Evolutionary conservation across 2,888 invertebrate species (phyloP), one percentile per base, ranked within the genome.

Genomic region (Sericinus montela): DNA sequence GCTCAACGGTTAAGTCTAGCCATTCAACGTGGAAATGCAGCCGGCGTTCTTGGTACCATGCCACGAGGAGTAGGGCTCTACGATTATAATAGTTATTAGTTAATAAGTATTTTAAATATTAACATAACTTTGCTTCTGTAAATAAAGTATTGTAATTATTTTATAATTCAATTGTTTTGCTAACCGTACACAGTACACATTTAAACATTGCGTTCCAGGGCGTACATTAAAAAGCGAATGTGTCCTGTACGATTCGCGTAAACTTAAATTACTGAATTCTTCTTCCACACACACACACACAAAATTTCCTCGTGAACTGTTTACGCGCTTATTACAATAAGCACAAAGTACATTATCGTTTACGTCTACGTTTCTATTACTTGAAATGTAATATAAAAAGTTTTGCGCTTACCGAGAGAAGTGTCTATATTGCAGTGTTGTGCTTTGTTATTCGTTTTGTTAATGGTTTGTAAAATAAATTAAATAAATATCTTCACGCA

Each of bases 181-280:
- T n/a, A 13, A 4, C 42, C 13, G 42, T 42, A 42, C 42, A 9
- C 5, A 0, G 23, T 3, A 25, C 11, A 43, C 4, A 36, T 36
- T 35, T 42, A 23, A 32, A 32, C 32, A 34, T 7, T 11, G 32
- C 42, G 23, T 42, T 30, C 32, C 30, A 23, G n/a, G 13, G 11
- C 19, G 13, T 23, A 42, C 19, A 23, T 42, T 32, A 19, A 42
- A 42, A 30, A 13, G 19, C 32, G 32, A 42, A 42, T 42, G 32
- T 32, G 42, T 42, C 41, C 30, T 9, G 14, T 14, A 15, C n/a
- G 29, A 1, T 0, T 4, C 13, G 42, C 19, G 8, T 32, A 13
- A 13, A 34, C 15, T 42, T 42, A 42, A 42, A 42, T 42, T 32
- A 9, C 32, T 34, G 13, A 10, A 41, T 30, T 32, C 16, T 32